Percentiles rank a stretch among this genome's conserved stretches.
These are phyloP conservation scores for Tamandua tetradactyla DNA, from an alignment of 2,797 vertebrate genomes.

Conservation along the genomic window DNA sequence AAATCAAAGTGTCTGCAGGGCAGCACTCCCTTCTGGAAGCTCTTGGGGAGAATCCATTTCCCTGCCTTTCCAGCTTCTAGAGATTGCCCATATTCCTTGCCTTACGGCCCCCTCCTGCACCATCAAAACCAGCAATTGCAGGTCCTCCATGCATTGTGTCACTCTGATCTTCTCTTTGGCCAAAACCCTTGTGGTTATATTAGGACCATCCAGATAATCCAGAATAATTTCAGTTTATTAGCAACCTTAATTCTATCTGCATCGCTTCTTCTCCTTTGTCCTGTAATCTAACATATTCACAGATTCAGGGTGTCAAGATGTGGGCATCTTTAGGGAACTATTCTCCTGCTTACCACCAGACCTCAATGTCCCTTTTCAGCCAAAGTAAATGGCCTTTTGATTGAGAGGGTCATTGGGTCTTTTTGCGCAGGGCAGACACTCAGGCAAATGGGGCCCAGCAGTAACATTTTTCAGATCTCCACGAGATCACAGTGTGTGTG, in stretches of 20 bases:
- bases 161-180: background rate
- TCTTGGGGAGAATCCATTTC: background rate
- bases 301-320: background rate
- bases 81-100: background rate
- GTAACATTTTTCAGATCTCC: background rate
- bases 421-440: background rate
- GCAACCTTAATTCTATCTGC: background rate
- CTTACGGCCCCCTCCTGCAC: fast-evolving
- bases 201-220: background rate
- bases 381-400: background rate
- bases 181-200: background rate
- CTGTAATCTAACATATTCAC: fast-evolving
- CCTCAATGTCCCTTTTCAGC: background rate
- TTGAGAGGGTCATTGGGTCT: background rate
- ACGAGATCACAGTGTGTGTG: background rate
- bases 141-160: background rate
- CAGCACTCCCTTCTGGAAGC: background rate
- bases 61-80: background rate
- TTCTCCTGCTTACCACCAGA: background rate
- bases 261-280: background rate
- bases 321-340: background rate
- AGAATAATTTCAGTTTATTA: background rate
- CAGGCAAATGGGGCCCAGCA: background rate
- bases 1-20: background rate
- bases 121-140: background rate